A percentile compares a stretch with the other conserved stretches of the same genome.
Conservation (phyloP, 2,888 invertebrate species). For the Zaprionus bogoriensis region DNA sequence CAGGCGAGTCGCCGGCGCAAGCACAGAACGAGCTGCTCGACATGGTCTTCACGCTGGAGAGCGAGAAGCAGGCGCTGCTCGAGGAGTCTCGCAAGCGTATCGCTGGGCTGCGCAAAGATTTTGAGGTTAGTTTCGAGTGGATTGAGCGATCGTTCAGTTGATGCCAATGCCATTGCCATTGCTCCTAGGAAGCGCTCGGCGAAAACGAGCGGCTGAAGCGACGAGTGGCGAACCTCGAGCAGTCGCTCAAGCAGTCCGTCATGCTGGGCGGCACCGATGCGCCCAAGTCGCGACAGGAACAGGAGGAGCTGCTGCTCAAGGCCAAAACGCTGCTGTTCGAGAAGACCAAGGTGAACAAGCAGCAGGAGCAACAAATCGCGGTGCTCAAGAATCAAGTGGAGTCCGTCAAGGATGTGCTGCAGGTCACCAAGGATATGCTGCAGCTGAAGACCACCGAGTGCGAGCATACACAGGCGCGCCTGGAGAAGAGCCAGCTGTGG, state of each 20-base stretch:
- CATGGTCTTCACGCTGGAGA: slow-evolving; percentile 81
- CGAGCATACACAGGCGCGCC: slow-evolving; percentile 87
- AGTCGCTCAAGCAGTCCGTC: slow-evolving; percentile 81
- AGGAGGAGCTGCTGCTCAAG: slow-evolving; percentile 85
- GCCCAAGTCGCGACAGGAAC: slow-evolving; percentile 80
- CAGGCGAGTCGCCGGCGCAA: slow-evolving; percentile 29
- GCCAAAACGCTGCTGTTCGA: slow-evolving; percentile 89
- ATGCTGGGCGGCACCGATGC: slow-evolving; percentile 80
- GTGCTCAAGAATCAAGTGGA: slow-evolving; percentile 87
- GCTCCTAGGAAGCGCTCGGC: slow-evolving; percentile 68
- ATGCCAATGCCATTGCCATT: background rate
- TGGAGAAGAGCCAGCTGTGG: slow-evolving; percentile 86
- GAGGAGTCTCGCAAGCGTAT: slow-evolving; percentile 81
- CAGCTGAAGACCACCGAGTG: slow-evolving; percentile 91
- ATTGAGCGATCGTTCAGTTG: background rate
- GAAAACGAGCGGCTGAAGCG: slow-evolving; percentile 81
- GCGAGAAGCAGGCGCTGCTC: slow-evolving; percentile 81
- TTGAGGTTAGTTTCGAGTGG: slow-evolving; percentile 78
- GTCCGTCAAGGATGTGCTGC: slow-evolving; percentile 91
- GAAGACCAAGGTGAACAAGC: slow-evolving; percentile 89
- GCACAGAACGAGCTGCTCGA: slow-evolving; percentile 80
- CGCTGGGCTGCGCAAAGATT: slow-evolving; percentile 79
- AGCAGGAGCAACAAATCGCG: slow-evolving; percentile 90
- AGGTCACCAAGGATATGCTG: slow-evolving; percentile 90
- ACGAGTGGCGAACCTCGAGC: slow-evolving; percentile 78